Conservation (phyloP, 2,797 vertebrate genomes). For the Argya squamiceps region DNA sequence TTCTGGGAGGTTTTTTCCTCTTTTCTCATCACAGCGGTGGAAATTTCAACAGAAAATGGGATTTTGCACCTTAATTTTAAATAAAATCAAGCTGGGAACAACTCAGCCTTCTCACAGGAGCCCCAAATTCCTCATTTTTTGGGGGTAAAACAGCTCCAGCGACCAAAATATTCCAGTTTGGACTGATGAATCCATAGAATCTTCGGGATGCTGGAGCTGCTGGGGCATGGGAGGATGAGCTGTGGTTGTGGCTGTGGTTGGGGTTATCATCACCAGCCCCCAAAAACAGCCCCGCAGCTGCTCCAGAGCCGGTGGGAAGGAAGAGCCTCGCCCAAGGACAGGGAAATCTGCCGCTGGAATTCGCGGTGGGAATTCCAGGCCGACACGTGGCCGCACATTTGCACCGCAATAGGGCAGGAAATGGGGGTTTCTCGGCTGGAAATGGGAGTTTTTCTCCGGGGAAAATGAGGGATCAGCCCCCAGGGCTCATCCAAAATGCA, state of each 20-base stretch:
- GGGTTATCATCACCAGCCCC: not conserved
- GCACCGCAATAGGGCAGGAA: not conserved
- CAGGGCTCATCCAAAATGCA: fast-evolving
- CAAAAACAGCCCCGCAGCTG: not conserved
- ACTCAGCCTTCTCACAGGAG: fast-evolving
- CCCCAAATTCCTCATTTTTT: too few relatives aligned
- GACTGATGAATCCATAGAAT: not conserved
- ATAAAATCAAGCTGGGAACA: not conserved
- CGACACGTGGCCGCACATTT: not conserved
- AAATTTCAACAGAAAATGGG: not conserved
- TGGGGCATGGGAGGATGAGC: not conserved
- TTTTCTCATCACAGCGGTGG: not conserved
- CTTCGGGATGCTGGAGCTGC: fast-evolving
- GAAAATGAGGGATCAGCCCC: not conserved
- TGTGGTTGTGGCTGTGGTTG: not conserved
- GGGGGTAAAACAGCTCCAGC: fast-evolving
- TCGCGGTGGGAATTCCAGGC: not conserved
- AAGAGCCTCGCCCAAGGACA: not conserved
- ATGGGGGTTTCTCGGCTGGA: not conserved
- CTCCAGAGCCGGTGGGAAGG: not conserved
- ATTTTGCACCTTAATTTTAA: not conserved
- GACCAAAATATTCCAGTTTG: not conserved
- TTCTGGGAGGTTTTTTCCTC: not conserved
- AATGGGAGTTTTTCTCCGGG: not conserved
- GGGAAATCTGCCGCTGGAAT: not conserved